Conservation (phyloP, 2,113 vertebrate genomes). For the Crotalus viridis region DNA sequence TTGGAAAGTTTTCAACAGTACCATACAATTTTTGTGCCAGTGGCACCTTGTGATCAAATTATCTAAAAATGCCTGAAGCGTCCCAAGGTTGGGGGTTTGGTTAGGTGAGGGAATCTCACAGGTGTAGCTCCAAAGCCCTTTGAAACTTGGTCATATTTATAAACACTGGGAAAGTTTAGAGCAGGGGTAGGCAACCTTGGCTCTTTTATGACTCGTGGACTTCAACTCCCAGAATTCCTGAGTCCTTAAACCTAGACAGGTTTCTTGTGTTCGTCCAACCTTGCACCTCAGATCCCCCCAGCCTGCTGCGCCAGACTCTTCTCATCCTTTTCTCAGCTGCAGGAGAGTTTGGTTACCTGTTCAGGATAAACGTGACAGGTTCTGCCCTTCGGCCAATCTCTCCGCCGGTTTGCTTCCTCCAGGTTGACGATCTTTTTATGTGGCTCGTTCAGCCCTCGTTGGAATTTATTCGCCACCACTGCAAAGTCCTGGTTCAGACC, state of each 20-base stretch:
- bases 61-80: not conserved
- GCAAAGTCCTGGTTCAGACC: conserved; percentile 81
- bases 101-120: not conserved
- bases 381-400: not conserved
- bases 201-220: too few relatives aligned
- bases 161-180: not conserved
- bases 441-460: conserved; percentile 88
- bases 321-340: not conserved
- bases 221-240: too few relatives aligned
- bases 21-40: not conserved
- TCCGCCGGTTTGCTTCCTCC: conserved; percentile 48
- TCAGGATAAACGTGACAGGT: not conserved
- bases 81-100: not conserved
- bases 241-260: not conserved
- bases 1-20: not conserved
- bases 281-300: not conserved
- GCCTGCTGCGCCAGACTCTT: not conserved
- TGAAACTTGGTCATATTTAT: not conserved
- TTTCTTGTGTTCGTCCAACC: not conserved
- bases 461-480: conserved; percentile 78
- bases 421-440: conserved; percentile 84
- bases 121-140: not conserved
- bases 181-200: too few relatives aligned
- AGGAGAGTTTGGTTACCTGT: too few relatives aligned
- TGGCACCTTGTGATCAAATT: not conserved